phyloP scores from a whole-genome alignment of 2,888 invertebrate genomes.

The Oligia fasciuncula region DNA sequence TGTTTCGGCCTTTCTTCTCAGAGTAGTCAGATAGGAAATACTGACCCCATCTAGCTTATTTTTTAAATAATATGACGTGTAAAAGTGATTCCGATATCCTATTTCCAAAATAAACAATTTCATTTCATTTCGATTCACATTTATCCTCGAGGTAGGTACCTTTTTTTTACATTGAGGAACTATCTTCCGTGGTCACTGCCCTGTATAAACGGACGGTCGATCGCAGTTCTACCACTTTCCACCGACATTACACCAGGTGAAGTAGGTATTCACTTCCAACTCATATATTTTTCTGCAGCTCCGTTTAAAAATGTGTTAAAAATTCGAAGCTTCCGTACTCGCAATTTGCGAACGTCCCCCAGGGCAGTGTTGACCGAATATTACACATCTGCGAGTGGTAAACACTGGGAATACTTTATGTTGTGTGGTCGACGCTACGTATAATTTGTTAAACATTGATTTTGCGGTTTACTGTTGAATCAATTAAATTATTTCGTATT shows the following conservation, averaged over 20 bases:
- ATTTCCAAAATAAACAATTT: background rate
- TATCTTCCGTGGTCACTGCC: background rate
- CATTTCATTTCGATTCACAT: background rate
- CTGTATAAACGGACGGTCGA: background rate
- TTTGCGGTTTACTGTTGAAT: constrained; percentile 43
- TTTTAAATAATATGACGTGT: background rate
- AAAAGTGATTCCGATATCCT: background rate
- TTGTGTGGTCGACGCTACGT: constrained; percentile 37
- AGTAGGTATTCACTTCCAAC: constrained; percentile 31
- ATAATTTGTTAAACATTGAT: constrained; percentile 58
- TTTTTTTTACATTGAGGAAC: background rate
- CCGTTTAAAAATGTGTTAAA: constrained; percentile 55
- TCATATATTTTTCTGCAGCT: constrained; percentile 42
- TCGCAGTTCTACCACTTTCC: background rate
- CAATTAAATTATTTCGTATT: constrained; percentile 32
- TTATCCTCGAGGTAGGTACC: background rate
- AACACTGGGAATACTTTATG: constrained; percentile 41
- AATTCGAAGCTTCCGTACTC: constrained; percentile 35
- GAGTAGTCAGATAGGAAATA: no score
- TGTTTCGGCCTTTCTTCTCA: no score
- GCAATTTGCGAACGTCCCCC: constrained; percentile 43
- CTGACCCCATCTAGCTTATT: no score
- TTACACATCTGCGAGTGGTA: constrained; percentile 51
- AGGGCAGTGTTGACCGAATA: constrained; percentile 56
- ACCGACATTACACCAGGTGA: background rate